Percentiles rank a stretch among this genome's conserved stretches.
Evolutionary conservation across 2,888 invertebrate genomes (phyloP).

Genomic region (Antheraea yamamai): DNA sequence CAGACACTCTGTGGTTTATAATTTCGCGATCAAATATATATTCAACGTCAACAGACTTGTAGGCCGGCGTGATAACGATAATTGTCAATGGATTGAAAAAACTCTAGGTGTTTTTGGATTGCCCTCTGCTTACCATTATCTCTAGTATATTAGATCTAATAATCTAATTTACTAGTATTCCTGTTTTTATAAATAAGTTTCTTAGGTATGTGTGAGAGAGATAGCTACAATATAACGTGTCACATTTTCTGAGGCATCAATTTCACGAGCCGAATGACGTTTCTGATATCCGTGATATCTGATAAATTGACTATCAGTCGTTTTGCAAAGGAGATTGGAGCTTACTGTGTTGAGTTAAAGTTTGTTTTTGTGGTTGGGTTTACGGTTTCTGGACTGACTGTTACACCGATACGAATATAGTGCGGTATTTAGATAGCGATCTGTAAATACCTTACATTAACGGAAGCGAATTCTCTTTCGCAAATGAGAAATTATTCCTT

Average conservation of each 20-base stretch:
- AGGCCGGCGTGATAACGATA: too few relatives aligned
- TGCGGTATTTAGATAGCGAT: neutral
- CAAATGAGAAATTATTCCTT: neutral
- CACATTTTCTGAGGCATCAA: conserved; percentile 23
- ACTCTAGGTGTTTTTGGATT: too few relatives aligned
- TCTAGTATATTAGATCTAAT: neutral
- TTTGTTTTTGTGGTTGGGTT: neutral
- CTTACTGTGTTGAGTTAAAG: neutral
- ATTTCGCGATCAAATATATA: too few relatives aligned
- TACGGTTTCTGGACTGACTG: conserved; percentile 13
- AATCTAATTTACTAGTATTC: neutral
- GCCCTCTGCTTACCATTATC: neutral
- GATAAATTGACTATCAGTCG: conserved; percentile 26
- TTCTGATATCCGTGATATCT: conserved; percentile 27
- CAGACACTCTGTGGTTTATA: too few relatives aligned
- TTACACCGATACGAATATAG: conserved; percentile 18
- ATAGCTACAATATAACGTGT: conserved; percentile 15
- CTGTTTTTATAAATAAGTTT: neutral
- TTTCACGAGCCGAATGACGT: conserved; percentile 26
- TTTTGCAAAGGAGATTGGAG: neutral
- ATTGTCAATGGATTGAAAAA: too few relatives aligned
- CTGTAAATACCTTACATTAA: neutral
- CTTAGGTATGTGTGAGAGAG: neutral
- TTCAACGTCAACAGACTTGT: too few relatives aligned
- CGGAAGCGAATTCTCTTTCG: too few relatives aligned